Base-by-base conservation (phyloP, 2,888 invertebrate species). In the Choreutis nemorana region DNA sequence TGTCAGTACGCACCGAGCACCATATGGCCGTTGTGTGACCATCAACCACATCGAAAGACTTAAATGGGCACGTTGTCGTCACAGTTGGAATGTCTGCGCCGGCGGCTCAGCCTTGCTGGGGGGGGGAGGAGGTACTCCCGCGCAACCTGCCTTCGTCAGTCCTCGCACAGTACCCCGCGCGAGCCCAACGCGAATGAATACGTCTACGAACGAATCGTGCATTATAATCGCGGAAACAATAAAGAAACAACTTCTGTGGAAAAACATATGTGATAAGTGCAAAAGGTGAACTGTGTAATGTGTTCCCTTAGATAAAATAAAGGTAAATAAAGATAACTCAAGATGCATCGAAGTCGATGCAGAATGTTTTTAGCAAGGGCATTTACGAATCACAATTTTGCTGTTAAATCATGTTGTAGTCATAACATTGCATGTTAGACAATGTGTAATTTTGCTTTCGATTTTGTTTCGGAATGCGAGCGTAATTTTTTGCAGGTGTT, bases 31-130 rank as follows among this genome's bases (percentile, higher is more conserved):
- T 46, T 46, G 58, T n/a, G n/a, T 60, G 65, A 50, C 71, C 68
- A 57, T 60, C 68, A 61, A 64, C 73, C 72, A 66, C 75, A 62
- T 73, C 72, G 68, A 65, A 71, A 70, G 68, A 72, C 77, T 62
- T 75, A 78, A 77, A 78, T 77, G 77, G 77, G 72, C 72, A 75
- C 55, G 62, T 61, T 68, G 67, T 73, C 72, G 72, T 77, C 73
- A 73, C 68, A 68, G 60, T 62, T 55, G 68, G 70, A 67, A 72
- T 71, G 68, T 61, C 61, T 60, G 49, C 40, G 52, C 51, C 53
- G 48, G 56, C 51, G 55, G 61, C 60, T 62, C 61, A 64, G 61
- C 59, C 55, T 55, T 48, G 56, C 47, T 40, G 35, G 44, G 54
- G 29, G 46, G 43, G 55, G 48, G 50, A 50, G 41, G 42, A 24